Base-by-base conservation (phyloP, 2,113 vertebrate genomes). In the Muntiacus reevesi region DNA sequence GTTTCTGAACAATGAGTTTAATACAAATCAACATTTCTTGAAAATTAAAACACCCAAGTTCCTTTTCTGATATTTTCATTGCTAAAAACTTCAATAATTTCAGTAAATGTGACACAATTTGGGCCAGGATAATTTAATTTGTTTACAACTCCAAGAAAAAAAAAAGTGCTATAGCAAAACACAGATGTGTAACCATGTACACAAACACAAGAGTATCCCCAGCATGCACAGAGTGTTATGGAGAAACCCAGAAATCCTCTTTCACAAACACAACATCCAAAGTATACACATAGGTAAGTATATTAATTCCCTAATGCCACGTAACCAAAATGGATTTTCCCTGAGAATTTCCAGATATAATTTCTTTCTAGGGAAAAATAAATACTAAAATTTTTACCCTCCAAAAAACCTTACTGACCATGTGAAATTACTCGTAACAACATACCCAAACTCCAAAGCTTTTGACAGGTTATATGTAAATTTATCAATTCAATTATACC, bases 1-100 rank as follows among this genome's bases (percentile, higher is more conserved):
- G 5, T 85, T 93, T 96, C 87, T 91, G 43, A 55, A 76, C 5
- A 71, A 78, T 30, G 40, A 12, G 10, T 96, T 28, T 71, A 96
- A 93, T 54, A 87, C 33, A 95, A 97, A 95, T 45, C 25, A 88
- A 79, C 6, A 83, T 79, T 91, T 97, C 85, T 90, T 94, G 43
- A 93, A 96, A 97, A 92, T 84, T 79, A 94, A 85, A 90, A 83
- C 17, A 82, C 4, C 7, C 60, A 71, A 71, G 55, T 95, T 89
- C 15, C 30, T 89, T 96, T 93, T 79, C 25, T 94, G 45, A 67
- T 95, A 60, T 74, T 89, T 95, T 97, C 59, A 94, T 54, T 90
- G 64, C 59, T 96, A 95, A 96, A 71, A 54, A 60, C 33, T 55
- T 96, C 16, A 95, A 88, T 45, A 62, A 76, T 96, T 87, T 93